Percentiles rank a stretch among this genome's conserved stretches.
phyloP scores from a whole-genome alignment of 2,113 vertebrate species.

The Dasyornis broadbenti region DNA sequence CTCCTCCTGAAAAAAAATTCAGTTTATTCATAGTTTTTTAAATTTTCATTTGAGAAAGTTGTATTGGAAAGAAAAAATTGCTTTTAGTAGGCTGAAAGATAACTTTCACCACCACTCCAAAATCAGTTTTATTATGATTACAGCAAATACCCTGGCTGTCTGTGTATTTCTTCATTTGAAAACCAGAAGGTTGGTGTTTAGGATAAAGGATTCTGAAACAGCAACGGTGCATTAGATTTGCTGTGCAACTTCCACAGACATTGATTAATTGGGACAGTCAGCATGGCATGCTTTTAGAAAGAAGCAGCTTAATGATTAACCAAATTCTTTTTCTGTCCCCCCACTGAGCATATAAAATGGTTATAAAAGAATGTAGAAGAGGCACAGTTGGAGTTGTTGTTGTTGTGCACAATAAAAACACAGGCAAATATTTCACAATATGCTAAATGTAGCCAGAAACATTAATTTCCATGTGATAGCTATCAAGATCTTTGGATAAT shows the following conservation, averaged over 20 bases:
- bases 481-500: neutral
- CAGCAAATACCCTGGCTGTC: neutral
- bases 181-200: constrained; percentile 12
- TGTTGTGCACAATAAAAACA: constrained; percentile 25
- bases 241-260: constrained; percentile 52
- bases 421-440: neutral
- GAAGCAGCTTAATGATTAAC: constrained; percentile 61
- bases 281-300: constrained; percentile 42
- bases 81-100: neutral
- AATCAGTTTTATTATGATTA: neutral
- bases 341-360: constrained; percentile 33
- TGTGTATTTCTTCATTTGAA: constrained; percentile 2
- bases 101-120: neutral
- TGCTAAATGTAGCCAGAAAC: constrained; percentile 1
- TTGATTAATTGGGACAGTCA: constrained; percentile 74
- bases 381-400: constrained; percentile 9
- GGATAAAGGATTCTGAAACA: constrained; percentile 41
- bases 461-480: constrained; percentile 19
- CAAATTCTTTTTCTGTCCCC: constrained; percentile 44
- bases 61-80: neutral
- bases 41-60: neutral
- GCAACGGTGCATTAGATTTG: constrained; percentile 3
- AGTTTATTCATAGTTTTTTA: neutral
- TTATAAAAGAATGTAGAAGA: constrained; percentile 39
- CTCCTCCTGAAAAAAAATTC: neutral